A percentile compares a stretch with the other conserved stretches of the same genome.
Evolutionary conservation across 2,888 invertebrate species (phyloP).

Genomic region (Achlya flavicornis): DNA sequence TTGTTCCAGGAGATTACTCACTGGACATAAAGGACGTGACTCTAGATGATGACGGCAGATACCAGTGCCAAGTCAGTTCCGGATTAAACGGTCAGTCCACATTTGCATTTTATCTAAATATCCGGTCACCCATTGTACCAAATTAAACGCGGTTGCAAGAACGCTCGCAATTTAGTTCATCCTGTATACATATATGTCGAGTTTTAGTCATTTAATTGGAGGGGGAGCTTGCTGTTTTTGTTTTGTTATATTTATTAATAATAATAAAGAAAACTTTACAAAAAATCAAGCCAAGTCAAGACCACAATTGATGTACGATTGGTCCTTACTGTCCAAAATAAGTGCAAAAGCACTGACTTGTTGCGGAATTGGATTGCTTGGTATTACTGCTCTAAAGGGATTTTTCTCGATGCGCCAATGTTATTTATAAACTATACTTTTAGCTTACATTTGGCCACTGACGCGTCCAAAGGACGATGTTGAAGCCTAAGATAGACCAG

Average conservation of each 20-base stretch:
- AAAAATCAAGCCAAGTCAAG: too few relatives aligned
- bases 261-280: neutral
- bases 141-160: neutral
- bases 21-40: slow-evolving; percentile 94
- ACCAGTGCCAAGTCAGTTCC: slow-evolving; percentile 97
- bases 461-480: too few relatives aligned
- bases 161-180: neutral
- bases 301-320: too few relatives aligned
- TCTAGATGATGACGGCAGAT: slow-evolving; percentile 95
- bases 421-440: too few relatives aligned
- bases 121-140: neutral
- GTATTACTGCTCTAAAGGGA: too few relatives aligned
- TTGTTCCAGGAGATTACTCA: slow-evolving; percentile 92
- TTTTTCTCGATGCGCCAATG: too few relatives aligned
- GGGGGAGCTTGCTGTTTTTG: neutral
- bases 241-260: slow-evolving; percentile 1
- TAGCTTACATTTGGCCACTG: too few relatives aligned
- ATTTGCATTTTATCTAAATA: slow-evolving; percentile 6
- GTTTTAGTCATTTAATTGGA: neutral
- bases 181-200: neutral
- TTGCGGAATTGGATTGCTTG: too few relatives aligned
- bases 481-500: too few relatives aligned
- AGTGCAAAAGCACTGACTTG: too few relatives aligned
- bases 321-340: too few relatives aligned
- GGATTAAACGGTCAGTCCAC: slow-evolving; percentile 84